Base-by-base conservation (phyloP, 2,797 vertebrate species). In the Cryptoprocta ferox region DNA sequence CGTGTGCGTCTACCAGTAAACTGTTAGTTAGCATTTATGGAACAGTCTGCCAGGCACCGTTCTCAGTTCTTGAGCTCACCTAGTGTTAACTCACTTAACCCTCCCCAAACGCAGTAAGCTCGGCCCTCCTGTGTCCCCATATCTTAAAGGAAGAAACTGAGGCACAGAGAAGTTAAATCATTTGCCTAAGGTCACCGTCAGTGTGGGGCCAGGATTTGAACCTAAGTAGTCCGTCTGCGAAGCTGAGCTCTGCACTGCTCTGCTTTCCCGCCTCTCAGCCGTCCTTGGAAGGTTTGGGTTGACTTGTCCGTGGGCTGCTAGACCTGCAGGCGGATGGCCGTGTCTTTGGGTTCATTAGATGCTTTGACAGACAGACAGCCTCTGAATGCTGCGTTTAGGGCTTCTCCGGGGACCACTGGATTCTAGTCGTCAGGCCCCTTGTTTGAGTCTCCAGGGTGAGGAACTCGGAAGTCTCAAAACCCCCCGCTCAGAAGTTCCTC, bases 131-230 rank as follows among this genome's bases (percentile, higher is more conserved):
- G 16, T 9, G 28, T 86, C 37, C 18, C 24, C n/a, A 7, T 68
- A 30, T 92, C 81, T 92, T 91, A 92, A 81, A 32, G 53, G 79
- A 88, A 80, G 76, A 94, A 81, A 84, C 21, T 6, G 65, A 96
- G 56, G 56, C 30, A 28, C n/a, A 18, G 30, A 78, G 32, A 80
- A 87, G 11, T 84, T 48, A 93, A 89, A 32, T 24, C 56, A 59
- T 24, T 59, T 59, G 56, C 8, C 56, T 24, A 59, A 59, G 56
- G 56, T 59, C 56, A 24, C 56, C 21, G 8, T 48, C 53, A 68
- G n/a, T 14, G 6, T 81, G 71, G 65, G 80, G 59, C 42, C 32
- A 32, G 30, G 35, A 68, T 59, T 16, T 53, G 61, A 50, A 65
- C 21, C 28, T 42, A 32, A 42, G 39, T 21, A 50, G 14, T 68